A percentile compares a stretch with the other conserved stretches of the same genome.
phyloP scores from a whole-genome alignment of 53 echinoderm and acorn worm species.

The Astropecten irregularis region DNA sequence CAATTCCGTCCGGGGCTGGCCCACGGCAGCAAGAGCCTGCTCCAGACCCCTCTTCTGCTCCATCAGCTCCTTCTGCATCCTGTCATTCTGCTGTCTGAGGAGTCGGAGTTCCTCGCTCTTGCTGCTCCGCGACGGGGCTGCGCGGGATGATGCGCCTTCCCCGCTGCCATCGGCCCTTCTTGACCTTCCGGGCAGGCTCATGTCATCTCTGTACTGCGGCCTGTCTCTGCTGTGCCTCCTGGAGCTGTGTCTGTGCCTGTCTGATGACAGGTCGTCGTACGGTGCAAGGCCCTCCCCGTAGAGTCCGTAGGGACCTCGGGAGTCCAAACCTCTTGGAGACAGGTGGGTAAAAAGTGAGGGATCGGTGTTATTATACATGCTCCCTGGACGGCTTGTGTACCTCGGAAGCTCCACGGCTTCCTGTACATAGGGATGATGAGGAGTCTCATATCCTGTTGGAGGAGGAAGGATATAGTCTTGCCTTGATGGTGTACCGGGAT shows the following conservation, averaged over 20 bases:
- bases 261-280: background rate
- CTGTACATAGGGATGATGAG: background rate
- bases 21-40: slow-evolving; percentile 17
- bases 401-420: background rate
- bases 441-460: background rate
- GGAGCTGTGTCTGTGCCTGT: slow-evolving; percentile 10
- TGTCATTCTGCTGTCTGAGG: slow-evolving; percentile 18
- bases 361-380: background rate
- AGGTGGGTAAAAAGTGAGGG: background rate
- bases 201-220: background rate
- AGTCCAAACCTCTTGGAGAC: background rate
- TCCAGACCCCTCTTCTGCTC: slow-evolving; percentile 19
- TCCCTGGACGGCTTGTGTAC: background rate
- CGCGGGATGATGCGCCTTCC: too few species aligned
- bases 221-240: background rate
- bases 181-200: background rate
- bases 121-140: background rate
- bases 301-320: background rate
- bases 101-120: background rate
- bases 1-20: slow-evolving; percentile 23
- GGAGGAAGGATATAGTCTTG: background rate
- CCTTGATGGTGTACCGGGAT: background rate
- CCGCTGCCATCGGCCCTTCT: background rate
- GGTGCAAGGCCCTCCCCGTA: background rate
- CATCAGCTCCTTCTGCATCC: slow-evolving; percentile 23